Evolutionary conservation across 1,140 invertebrate species (phyloP), one percentile per base, ranked within the genome.

Genomic region (Cyrtorhinus lividipennis): DNA sequence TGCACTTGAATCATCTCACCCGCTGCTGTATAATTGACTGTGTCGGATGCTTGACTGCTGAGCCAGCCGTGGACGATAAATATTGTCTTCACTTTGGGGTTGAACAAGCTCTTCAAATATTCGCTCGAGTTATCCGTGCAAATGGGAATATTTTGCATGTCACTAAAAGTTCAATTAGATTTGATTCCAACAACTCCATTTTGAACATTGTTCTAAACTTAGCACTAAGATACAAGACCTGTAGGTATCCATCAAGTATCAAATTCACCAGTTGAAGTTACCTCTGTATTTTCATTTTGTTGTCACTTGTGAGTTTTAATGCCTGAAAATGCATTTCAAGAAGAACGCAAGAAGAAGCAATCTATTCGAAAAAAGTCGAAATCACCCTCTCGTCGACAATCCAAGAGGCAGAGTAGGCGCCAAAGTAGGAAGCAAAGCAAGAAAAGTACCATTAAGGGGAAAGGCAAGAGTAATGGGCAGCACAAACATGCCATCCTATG

Each of bases 41-140:
- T 24, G 12, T 45, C 38, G 10, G 56, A 44, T 2, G 44, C 27
- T 18, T 56, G n/a, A 23, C 62, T 63, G 22, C 56, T 24, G 10
- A 63, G n/a, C 62, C 62, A 63, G n/a, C 62, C 62, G 15, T 63
- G 62, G 20, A 63, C 62, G 1, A 63, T 57, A 12, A 63, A 58
- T 59, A 59, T 63, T 8, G 62, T 63, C 13, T 63, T 38, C 12
- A 44, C 27, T 1, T 58, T n/a, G 15, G 18, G 8, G 0, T 63
- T n/a, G 24, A 63, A 58, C 13, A 59, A n/a, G 58, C 58, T 59
- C 18, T 30, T 26, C 25, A 59, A 59, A 27, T 59, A 59, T 2
- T 59, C 58, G 23, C 24, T 27, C 12, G 58, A 59, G n/a, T 59
- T 59, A 2, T 59, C 58, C 10, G 15, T 23, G 24, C 24, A 30